phyloP scores from a whole-genome alignment of 1,140 invertebrate species.

The Camponotus vicinus region DNA sequence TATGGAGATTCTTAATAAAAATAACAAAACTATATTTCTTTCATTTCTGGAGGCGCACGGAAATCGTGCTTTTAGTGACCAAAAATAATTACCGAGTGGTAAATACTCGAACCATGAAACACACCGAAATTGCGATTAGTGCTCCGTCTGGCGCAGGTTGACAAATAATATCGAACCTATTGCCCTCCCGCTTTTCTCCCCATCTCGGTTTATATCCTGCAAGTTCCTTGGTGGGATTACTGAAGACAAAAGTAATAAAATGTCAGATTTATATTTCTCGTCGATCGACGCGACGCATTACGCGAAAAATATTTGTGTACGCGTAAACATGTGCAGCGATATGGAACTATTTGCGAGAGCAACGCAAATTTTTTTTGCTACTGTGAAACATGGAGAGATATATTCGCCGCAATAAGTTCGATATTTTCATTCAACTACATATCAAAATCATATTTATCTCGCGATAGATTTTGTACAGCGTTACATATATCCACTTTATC shows the following conservation, averaged over 20 bases:
- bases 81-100: conserved; percentile 27
- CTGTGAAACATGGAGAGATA: conserved; percentile 5
- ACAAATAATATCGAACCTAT: conserved; percentile 29
- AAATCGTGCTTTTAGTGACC: background rate
- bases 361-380: conserved; percentile 42
- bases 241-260: conserved; percentile 41
- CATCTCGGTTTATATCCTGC: conserved; percentile 41
- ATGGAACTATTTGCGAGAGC: background rate
- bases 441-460: background rate
- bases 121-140: conserved; percentile 10
- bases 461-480: background rate
- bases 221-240: conserved; percentile 17
- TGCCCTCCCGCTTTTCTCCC: conserved; percentile 1
- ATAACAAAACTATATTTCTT: background rate
- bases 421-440: conserved; percentile 39
- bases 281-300: conserved; percentile 20
- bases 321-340: background rate
- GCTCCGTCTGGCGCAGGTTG: background rate
- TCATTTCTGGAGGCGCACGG: background rate
- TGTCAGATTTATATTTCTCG: conserved; percentile 42
- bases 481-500: background rate
- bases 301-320: conserved; percentile 1
- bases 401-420: conserved; percentile 42
- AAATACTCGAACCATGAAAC: background rate
- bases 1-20: background rate